Conservation (phyloP, 2,113 vertebrate species). For the Sclerurus mexicanus region DNA sequence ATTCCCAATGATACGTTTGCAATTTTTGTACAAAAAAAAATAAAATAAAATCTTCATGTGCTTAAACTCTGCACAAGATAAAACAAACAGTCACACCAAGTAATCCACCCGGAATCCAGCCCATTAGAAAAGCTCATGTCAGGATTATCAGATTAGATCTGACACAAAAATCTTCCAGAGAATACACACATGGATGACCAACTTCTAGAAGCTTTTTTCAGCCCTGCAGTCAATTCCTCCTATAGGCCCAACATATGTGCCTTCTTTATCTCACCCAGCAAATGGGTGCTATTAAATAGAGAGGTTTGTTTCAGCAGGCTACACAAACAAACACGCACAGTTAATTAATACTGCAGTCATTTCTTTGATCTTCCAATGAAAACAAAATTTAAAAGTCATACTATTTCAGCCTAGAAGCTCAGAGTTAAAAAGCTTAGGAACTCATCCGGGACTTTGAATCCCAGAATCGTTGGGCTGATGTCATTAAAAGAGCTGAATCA, state of each 20-base stretch:
- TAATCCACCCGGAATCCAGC: not conserved
- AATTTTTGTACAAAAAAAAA: not conserved
- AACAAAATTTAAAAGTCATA: slow-evolving; percentile 42
- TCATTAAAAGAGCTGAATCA: slow-evolving; percentile 66
- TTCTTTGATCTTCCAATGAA: slow-evolving; percentile 45
- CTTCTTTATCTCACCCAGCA: slow-evolving; percentile 2
- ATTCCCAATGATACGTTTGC: not conserved
- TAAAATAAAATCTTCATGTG: not conserved
- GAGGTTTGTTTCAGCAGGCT: not conserved
- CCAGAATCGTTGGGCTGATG: slow-evolving; percentile 51
- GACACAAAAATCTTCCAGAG: not conserved
- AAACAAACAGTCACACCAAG: not conserved
- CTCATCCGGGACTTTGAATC: slow-evolving; percentile 30
- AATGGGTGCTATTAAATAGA: not conserved
- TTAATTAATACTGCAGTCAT: slow-evolving; percentile 24
- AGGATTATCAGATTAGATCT: not conserved
- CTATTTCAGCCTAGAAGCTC: slow-evolving; percentile 40
- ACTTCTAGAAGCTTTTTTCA: not conserved
- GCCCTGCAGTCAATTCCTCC: not conserved
- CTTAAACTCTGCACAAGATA: not conserved
- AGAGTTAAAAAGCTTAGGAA: slow-evolving; percentile 60
- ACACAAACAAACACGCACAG: not conserved
- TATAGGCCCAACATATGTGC: not conserved
- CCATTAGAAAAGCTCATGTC: not conserved
- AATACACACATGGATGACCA: not conserved